Conservation (phyloP, 2,797 vertebrate species). For the Podargus strigoides region DNA sequence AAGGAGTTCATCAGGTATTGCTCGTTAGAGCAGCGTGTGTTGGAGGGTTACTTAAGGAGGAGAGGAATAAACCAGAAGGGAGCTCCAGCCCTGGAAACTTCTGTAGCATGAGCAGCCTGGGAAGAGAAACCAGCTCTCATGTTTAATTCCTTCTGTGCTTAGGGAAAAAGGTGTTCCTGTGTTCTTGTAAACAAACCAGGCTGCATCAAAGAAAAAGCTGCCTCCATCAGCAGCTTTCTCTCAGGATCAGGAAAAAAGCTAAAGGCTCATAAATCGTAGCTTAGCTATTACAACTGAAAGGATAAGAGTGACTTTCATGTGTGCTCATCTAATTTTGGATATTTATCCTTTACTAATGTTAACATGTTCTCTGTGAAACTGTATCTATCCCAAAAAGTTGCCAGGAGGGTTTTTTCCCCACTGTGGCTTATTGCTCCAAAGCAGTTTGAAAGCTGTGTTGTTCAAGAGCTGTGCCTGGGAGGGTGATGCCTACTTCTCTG, state of each 20-base stretch:
- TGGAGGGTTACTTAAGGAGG: background rate
- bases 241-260: background rate
- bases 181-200: background rate
- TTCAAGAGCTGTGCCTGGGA: background rate
- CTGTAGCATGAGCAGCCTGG: rapidly evolving
- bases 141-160: background rate
- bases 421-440: background rate
- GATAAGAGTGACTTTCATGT: background rate
- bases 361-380: rapidly evolving
- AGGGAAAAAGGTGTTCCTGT: background rate
- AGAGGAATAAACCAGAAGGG: background rate
- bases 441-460: background rate
- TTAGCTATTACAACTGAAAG: background rate
- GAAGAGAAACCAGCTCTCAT: background rate
- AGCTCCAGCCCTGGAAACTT: background rate
- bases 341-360: background rate
- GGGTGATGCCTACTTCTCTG: rapidly evolving
- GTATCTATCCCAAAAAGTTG: background rate
- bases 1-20: background rate
- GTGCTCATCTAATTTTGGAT: background rate
- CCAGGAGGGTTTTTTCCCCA: background rate
- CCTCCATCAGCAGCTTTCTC: background rate
- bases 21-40: background rate
- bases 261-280: background rate
- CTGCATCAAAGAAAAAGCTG: background rate